These are phyloP conservation scores for Heliconius hewitsoni DNA, from an alignment of 1,140 invertebrate genomes.

Conservation along the genomic window DNA sequence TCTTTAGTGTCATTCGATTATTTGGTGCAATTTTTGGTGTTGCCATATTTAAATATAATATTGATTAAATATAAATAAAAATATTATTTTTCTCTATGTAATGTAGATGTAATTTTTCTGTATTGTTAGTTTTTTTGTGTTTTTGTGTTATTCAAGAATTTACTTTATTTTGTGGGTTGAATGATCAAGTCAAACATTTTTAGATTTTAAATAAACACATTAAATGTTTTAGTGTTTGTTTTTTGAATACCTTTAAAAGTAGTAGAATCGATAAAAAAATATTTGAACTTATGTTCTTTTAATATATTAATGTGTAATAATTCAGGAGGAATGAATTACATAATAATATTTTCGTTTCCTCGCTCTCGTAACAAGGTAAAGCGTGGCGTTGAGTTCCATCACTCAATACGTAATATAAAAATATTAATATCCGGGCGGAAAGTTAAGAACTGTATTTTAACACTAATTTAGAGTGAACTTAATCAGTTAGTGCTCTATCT, in stretches of 20 bases:
- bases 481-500: too few species aligned
- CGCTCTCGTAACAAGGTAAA: too few species aligned
- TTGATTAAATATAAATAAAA: constrained; percentile 5
- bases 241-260: not conserved
- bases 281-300: too few species aligned
- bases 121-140: constrained; percentile 8
- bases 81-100: constrained; percentile 13
- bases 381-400: too few species aligned
- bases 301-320: too few species aligned
- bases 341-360: too few species aligned
- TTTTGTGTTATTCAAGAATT: not conserved
- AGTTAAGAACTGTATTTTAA: too few species aligned
- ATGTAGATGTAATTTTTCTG: constrained; percentile 9
- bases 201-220: constrained; percentile 13
- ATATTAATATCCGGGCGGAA: too few species aligned
- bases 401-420: too few species aligned
- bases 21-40: constrained; percentile 36
- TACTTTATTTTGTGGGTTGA: not conserved
- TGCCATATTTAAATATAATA: constrained; percentile 33
- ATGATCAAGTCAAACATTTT: constrained; percentile 4
- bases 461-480: too few species aligned
- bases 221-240: constrained; percentile 8
- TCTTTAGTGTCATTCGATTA: constrained; percentile 37
- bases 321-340: too few species aligned
- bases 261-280: too few species aligned